Evolutionary conservation across 2,888 invertebrate genomes (phyloP).

Genomic region (Lithophane ornitopus): DNA sequence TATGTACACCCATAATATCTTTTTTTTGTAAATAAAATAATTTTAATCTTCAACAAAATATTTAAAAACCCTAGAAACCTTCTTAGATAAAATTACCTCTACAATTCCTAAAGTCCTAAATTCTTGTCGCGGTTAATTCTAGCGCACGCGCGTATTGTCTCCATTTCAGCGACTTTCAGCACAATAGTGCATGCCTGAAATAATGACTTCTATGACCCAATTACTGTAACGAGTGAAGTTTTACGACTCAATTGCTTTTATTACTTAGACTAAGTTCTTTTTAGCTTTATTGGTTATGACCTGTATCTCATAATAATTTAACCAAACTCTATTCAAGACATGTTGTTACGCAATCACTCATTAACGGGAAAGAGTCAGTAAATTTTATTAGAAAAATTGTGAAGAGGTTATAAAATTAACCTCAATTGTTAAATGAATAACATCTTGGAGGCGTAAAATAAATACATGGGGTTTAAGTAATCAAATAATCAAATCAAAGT

Average conservation of each 20-base stretch:
- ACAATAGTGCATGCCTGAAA: slow-evolving; percentile 53
- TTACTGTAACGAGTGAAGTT: slow-evolving; percentile 59
- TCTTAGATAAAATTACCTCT: neutral
- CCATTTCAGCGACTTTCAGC: slow-evolving; percentile 30
- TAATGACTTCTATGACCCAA: slow-evolving; percentile 56
- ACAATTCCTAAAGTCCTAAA: neutral
- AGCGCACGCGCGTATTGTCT: slow-evolving; percentile 27
- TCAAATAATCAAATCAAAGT: neutral
- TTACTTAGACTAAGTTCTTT: slow-evolving; percentile 10
- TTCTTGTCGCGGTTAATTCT: slow-evolving; percentile 8
- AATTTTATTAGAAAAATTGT: neutral
- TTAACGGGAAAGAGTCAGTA: no score
- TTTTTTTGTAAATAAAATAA: no score
- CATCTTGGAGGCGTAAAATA: neutral
- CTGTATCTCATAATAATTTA: neutral
- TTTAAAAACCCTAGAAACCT: neutral
- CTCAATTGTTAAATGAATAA: neutral
- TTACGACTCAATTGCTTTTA: slow-evolving; percentile 34
- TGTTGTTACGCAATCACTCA: neutral
- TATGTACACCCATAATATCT: no score
- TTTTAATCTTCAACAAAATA: no score
- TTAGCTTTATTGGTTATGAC: neutral
- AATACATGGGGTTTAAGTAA: no score
- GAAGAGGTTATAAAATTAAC: neutral
- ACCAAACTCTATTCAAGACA: no score